phyloP scores from a whole-genome alignment of 1,140 invertebrate genomes.

The Atta texana region DNA sequence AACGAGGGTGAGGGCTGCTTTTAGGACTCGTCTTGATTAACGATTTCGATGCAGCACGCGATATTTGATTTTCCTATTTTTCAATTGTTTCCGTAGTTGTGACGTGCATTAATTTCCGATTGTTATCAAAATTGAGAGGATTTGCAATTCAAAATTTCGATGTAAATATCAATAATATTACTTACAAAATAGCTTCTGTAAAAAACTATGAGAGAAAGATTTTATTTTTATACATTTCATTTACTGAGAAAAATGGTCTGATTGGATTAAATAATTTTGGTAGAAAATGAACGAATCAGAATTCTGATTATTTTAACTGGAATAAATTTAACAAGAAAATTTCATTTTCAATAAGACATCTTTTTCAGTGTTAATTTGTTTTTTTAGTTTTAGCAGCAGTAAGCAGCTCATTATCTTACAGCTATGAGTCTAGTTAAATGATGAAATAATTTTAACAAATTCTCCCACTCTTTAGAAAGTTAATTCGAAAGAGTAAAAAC shows the following conservation, averaged over 20 bases:
- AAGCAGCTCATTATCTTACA: not conserved
- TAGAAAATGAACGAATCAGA: no score
- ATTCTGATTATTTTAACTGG: no score
- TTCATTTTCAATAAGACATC: no score
- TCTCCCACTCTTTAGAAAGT: constrained; percentile 6
- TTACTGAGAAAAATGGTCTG: no score
- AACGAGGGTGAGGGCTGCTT: constrained; percentile 56
- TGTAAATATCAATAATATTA: not conserved
- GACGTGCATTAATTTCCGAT: constrained; percentile 22
- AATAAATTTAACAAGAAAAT: no score
- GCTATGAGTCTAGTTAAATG: not conserved
- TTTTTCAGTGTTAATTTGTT: no score
- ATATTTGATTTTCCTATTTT: constrained; percentile 71
- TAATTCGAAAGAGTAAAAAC: constrained; percentile 2
- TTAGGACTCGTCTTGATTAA: constrained; percentile 75
- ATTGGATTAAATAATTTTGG: no score
- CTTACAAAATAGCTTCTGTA: not conserved
- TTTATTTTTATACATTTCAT: not conserved
- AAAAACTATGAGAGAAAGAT: not conserved
- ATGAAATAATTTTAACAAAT: not conserved
- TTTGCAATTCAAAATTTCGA: constrained; percentile 29
- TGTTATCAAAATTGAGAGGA: not conserved
- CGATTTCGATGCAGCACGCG: constrained; percentile 71
- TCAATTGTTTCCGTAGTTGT: constrained; percentile 6
- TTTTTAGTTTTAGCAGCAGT: constrained; percentile 1